phyloP scores from a whole-genome alignment of 2,113 vertebrate species.

The Phaethon lepturus region DNA sequence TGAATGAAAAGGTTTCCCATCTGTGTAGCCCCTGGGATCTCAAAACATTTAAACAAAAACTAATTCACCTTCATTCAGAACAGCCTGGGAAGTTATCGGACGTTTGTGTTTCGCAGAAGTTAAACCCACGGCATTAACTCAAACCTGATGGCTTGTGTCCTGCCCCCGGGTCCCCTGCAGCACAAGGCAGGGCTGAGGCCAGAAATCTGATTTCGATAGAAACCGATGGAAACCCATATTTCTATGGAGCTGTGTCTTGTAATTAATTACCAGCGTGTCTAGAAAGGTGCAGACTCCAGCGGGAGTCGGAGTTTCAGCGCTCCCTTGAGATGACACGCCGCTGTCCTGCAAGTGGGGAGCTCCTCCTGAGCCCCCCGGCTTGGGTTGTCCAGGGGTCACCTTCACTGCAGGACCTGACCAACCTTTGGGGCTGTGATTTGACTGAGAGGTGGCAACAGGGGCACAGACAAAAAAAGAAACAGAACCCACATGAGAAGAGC shows the following conservation, averaged over 20 bases:
- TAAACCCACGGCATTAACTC: background rate
- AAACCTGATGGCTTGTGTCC: background rate
- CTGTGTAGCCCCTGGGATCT: background rate
- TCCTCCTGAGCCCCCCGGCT: background rate
- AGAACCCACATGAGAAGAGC: background rate
- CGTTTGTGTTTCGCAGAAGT: background rate
- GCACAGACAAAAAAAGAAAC: background rate
- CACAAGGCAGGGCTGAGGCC: too few species aligned
- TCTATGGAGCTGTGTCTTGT: background rate
- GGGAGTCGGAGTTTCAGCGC: background rate
- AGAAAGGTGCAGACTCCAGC: background rate
- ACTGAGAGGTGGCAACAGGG: background rate
- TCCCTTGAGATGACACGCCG: background rate
- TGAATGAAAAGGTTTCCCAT: constrained; percentile 6
- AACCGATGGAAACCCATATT: background rate
- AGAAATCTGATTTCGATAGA: background rate
- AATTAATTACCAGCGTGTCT: background rate
- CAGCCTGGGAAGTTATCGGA: background rate
- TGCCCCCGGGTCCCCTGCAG: background rate
- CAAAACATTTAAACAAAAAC: constrained; percentile 46
- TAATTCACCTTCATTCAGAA: background rate
- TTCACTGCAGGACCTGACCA: background rate
- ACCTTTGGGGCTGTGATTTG: background rate
- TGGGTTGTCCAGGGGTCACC: background rate
- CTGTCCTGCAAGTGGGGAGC: background rate